These are phyloP conservation scores for Engystomops pustulosus DNA, from an alignment of 2,113 vertebrate species.

Conservation along the genomic window DNA sequence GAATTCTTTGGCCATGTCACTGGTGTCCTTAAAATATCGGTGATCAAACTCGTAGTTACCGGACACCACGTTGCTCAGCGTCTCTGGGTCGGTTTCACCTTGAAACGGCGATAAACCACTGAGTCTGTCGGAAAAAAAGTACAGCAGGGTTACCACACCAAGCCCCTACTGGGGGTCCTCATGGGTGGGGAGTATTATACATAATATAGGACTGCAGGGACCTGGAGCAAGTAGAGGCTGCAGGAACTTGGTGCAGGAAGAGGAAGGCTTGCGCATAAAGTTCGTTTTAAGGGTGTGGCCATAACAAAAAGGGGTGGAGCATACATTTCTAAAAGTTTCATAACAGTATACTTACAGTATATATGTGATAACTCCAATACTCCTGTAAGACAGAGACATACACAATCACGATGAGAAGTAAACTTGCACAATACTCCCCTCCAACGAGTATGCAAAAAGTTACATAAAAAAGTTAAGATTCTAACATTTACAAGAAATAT, in stretches of 20 bases:
- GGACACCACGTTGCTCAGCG: conserved; percentile 73
- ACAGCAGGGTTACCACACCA: neutral
- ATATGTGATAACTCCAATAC: conserved; percentile 59
- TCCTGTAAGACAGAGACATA: conserved; percentile 38
- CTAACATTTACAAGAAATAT: too few species aligned
- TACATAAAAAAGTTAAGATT: too few species aligned
- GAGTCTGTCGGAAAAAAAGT: conserved; percentile 67
- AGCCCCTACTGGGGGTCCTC: too few species aligned
- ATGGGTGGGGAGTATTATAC: too few species aligned
- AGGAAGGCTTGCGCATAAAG: neutral
- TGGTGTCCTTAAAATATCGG: conserved; percentile 72
- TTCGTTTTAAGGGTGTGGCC: neutral
- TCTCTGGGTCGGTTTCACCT: conserved; percentile 76
- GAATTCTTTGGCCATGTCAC: conserved; percentile 79
- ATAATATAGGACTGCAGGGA: too few species aligned
- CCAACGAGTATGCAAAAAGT: too few species aligned
- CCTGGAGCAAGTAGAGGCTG: too few species aligned
- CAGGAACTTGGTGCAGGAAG: too few species aligned
- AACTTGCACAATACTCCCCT: too few species aligned
- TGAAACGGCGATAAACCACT: conserved; percentile 87
- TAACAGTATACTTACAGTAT: conserved; percentile 55
- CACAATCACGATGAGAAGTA: neutral
- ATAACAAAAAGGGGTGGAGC: neutral
- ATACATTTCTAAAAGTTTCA: too few species aligned
- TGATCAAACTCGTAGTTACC: conserved; percentile 76